Conservation (phyloP, 2,797 vertebrate species). For the Microctenopoma stevenorrisi region DNA sequence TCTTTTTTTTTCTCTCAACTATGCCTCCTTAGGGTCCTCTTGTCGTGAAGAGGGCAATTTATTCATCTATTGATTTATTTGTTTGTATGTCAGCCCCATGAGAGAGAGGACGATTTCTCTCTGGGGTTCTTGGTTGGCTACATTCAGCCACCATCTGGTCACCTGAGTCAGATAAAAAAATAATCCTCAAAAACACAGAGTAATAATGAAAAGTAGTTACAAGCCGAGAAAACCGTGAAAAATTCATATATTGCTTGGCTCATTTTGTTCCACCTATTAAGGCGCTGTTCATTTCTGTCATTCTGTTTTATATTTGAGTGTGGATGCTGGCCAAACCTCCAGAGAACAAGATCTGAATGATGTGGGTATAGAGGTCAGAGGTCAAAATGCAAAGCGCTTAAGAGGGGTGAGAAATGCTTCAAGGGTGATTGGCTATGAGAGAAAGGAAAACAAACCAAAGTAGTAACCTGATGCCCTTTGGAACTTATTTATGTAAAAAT, state of each 20-base stretch:
- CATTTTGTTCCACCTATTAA: slow-evolving; percentile 11
- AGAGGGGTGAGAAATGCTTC: slow-evolving; percentile 58
- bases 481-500: slow-evolving; percentile 64
- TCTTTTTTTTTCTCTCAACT: slow-evolving; percentile 22
- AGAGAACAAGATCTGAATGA: slow-evolving; percentile 41
- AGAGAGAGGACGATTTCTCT: slow-evolving; percentile 59
- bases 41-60: slow-evolving; percentile 72
- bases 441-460: slow-evolving; percentile 61
- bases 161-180: slow-evolving; percentile 37
- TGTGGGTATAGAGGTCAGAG: slow-evolving; percentile 55
- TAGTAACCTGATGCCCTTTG: slow-evolving; percentile 50
- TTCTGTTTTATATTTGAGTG: slow-evolving; percentile 27
- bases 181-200: slow-evolving; percentile 28
- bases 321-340: slow-evolving; percentile 3
- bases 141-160: slow-evolving; percentile 24
- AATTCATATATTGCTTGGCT: neutral
- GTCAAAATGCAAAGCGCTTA: slow-evolving; percentile 64
- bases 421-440: slow-evolving; percentile 55
- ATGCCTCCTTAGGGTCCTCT: slow-evolving; percentile 67
- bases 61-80: slow-evolving; percentile 79
- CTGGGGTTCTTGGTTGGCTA: slow-evolving; percentile 56
- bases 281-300: neutral
- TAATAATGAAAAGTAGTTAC: slow-evolving; percentile 6
- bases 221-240: neutral
- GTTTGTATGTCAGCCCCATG: slow-evolving; percentile 63